phyloP scores from a whole-genome alignment of 2,888 invertebrate genomes.

The Brenthis daphne region DNA sequence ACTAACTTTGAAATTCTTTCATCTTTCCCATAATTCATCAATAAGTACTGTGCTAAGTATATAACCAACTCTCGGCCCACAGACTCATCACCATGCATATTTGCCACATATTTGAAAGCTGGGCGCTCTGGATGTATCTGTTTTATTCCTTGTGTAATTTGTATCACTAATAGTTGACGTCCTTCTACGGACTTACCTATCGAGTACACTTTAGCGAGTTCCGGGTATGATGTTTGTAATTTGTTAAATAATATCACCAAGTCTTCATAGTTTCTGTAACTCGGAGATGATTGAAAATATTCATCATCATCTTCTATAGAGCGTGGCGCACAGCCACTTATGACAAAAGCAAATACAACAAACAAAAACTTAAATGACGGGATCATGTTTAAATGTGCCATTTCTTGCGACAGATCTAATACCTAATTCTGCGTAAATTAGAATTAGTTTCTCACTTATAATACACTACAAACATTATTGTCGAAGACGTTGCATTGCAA shows the following conservation, averaged over 20 bases:
- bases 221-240: slow-evolving; percentile 85
- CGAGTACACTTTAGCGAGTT: slow-evolving; percentile 86
- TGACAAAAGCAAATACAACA: slow-evolving; percentile 61
- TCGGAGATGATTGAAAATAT: slow-evolving; percentile 80
- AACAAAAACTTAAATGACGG: slow-evolving; percentile 56
- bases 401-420: background rate
- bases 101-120: slow-evolving; percentile 96
- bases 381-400: slow-evolving; percentile 50
- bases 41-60: slow-evolving; percentile 91
- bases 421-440: background rate
- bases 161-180: slow-evolving; percentile 90
- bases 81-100: slow-evolving; percentile 98
- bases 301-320: slow-evolving; percentile 71
- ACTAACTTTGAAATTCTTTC: slow-evolving; percentile 89
- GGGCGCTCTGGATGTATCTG: slow-evolving; percentile 85
- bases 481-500: background rate
- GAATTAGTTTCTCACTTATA: slow-evolving; percentile 6
- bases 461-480: slow-evolving; percentile 7
- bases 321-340: slow-evolving; percentile 59
- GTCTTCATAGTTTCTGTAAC: slow-evolving; percentile 88
- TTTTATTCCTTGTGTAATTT: slow-evolving; percentile 88
- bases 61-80: slow-evolving; percentile 93
- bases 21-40: slow-evolving; percentile 87
- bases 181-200: slow-evolving; percentile 93
- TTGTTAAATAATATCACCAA: slow-evolving; percentile 84